Base-by-base conservation (phyloP, 2,113 vertebrate species). In the Cebus imitator region DNA sequence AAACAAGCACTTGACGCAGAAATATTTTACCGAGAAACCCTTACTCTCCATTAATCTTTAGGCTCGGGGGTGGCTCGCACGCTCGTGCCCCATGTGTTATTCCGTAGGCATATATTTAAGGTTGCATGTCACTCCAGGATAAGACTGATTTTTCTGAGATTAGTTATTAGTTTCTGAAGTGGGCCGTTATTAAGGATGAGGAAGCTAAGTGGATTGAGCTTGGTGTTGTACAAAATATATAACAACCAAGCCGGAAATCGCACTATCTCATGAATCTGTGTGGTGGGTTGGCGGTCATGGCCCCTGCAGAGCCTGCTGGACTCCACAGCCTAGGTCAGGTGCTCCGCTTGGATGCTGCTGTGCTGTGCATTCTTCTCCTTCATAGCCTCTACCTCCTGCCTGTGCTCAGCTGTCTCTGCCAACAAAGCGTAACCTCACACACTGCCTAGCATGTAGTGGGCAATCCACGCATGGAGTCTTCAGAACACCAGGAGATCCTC, bases 91-190 rank as follows among this genome's bases (percentile, higher is more conserved):
- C 45, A 14, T 0, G 48, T 68, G 23, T n/a, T 30, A 58, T 50
- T 93, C 37, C 58, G 57, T 5, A n/a, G 27, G 6, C 30, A 13
- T 64, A 17, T 32, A 57, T 82, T 93, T 85, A 72, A 48, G 1
- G 0, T 50, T 30, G 11, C 40, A 21, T 40, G 84, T 89, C 35
- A 70, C 43, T 94, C 70, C 45, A 82, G 88, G 27, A n/a, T 58
- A 81, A 91, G 61, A 72, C 2, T 80, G n/a, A 21, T 87, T 82
- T 89, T 43, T n/a, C 40, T 23, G 64, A 88, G n/a, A 48, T 61
- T 35, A 35, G 61, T 64, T 87, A 87, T 52, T 90, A 92, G 61
- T 89, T 64, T 25, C 73, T 85, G 52, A 79, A 78, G n/a, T 79
- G 61, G 72, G 32, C n/a, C 1, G 1, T 93, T 78, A 73, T 55